Percentiles rank a stretch among this genome's conserved stretches.
phyloP scores from a whole-genome alignment of 2,888 invertebrate genomes.

The Emmelina monodactyla region DNA sequence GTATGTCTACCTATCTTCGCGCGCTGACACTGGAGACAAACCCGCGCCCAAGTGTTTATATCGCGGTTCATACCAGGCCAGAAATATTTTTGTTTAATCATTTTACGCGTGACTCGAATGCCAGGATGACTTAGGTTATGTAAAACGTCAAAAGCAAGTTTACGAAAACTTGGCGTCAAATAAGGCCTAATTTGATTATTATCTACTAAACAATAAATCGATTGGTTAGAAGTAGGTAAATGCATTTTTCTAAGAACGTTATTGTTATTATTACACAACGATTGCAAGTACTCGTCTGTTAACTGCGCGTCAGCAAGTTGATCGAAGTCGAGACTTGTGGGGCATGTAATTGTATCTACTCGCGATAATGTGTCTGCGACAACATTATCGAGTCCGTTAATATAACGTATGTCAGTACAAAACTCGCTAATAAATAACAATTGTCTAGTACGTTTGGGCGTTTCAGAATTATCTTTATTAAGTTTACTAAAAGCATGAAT shows the following conservation, averaged over 20 bases:
- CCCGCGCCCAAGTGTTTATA: too few species aligned
- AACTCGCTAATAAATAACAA: conserved; percentile 5
- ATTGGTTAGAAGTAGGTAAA: neutral
- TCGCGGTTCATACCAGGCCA: too few species aligned
- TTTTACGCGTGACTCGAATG: too few species aligned
- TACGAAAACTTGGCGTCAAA: neutral
- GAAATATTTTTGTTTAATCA: too few species aligned
- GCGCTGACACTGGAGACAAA: too few species aligned
- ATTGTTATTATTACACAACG: neutral
- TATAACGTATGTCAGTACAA: conserved; percentile 3
- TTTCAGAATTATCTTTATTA: neutral
- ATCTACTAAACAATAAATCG: conserved; percentile 1
- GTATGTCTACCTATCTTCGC: too few species aligned
- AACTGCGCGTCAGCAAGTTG: conserved; percentile 4
- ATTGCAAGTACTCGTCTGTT: conserved; percentile 1
- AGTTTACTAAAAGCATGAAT: conserved; percentile 1
- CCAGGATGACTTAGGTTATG: too few species aligned
- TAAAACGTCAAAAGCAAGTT: conserved; percentile 4
- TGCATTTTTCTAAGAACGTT: neutral
- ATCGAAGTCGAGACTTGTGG: conserved; percentile 4
- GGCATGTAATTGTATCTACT: conserved; percentile 5
- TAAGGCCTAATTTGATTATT: conserved; percentile 3
- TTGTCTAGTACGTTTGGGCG: conserved; percentile 2
- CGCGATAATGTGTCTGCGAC: conserved; percentile 4
- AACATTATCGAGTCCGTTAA: conserved; percentile 1